These are phyloP conservation scores for Stenchaetothrips biformis DNA, from an alignment of 2,888 invertebrate genomes.

Conservation along the genomic window DNA sequence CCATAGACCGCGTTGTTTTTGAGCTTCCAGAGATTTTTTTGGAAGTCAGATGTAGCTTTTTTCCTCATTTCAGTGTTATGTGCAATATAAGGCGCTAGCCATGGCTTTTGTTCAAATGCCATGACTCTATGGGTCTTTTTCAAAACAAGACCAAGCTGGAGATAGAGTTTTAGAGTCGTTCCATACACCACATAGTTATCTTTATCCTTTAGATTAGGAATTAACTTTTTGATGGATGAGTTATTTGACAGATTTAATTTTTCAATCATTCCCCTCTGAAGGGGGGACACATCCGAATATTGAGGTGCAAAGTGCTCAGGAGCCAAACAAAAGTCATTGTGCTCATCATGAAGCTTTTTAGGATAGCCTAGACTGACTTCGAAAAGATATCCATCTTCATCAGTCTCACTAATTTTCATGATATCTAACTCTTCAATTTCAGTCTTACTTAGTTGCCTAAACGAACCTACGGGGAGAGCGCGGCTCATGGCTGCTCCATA, in stretches of 20 bases:
- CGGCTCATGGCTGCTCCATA: not conserved
- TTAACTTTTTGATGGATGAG: not conserved
- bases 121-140: conserved; percentile 26
- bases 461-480: not conserved
- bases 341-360: too few species aligned
- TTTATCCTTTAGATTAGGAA: conserved; percentile 21
- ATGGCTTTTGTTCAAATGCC: conserved; percentile 17
- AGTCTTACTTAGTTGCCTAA: not conserved
- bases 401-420: too few species aligned
- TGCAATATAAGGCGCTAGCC: not conserved
- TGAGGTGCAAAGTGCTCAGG: not conserved
- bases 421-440: too few species aligned
- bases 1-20: too few species aligned
- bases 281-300: not conserved
- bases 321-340: too few species aligned
- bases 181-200: conserved; percentile 12
- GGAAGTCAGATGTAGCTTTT: too few species aligned
- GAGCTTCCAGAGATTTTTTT: too few species aligned
- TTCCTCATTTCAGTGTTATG: too few species aligned
- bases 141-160: conserved; percentile 14
- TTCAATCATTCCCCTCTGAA: not conserved
- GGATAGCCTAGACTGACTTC: too few species aligned
- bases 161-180: too few species aligned
- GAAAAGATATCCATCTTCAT: too few species aligned
- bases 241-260: not conserved